Evolutionary conservation across 2,888 invertebrate species (phyloP), one percentile per base, ranked within the genome.

Genomic region (Lagria hirta): DNA sequence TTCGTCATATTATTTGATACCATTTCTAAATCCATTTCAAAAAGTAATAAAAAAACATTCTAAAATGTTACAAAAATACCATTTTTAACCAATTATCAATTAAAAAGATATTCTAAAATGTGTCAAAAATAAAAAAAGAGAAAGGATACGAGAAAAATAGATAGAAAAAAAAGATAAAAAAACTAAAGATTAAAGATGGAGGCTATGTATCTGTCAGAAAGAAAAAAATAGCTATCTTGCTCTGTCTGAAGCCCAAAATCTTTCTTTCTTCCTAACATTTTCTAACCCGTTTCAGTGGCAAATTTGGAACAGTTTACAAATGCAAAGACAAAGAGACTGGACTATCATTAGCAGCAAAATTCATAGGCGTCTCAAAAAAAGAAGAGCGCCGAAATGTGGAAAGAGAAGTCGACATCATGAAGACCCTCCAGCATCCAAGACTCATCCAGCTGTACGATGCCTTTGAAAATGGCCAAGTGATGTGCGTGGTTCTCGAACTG

Each of bases 401-500:
- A 70, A 79, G 96, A 37, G 98, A 98, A 71, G 89, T 99, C 46
- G 95, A 96, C 59, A 93, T 99, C 61, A 98, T 99, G 97, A 81
- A 91, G 66, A 77, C 84, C 53, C 80, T 99, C 40, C 88, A 95
- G 62, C 98, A 99, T 76, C 95, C 95, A 16, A 76, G 96, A 51
- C 84, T 99, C 32, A 91, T 98, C 61, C 98, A 98, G 72, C 81
- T 99, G 26, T 99, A 96, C 72, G 99, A 98, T 65, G 95, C 97
- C 6, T 97, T 93, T 72, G 96, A 96, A 73, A 86, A 86, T 74
- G 85, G 86, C 58, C 89, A 89, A 73, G 87, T 90, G 66, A 95
- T 98, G 85, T 93, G 95, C 74, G 91, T 99, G 61, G 87, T 99
- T 54, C 80, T 98, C 52, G 99, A 99, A 81, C 78, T 99, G 99